Base-by-base conservation (phyloP, 2,797 vertebrate species). In the Thamnophis elegans region DNA sequence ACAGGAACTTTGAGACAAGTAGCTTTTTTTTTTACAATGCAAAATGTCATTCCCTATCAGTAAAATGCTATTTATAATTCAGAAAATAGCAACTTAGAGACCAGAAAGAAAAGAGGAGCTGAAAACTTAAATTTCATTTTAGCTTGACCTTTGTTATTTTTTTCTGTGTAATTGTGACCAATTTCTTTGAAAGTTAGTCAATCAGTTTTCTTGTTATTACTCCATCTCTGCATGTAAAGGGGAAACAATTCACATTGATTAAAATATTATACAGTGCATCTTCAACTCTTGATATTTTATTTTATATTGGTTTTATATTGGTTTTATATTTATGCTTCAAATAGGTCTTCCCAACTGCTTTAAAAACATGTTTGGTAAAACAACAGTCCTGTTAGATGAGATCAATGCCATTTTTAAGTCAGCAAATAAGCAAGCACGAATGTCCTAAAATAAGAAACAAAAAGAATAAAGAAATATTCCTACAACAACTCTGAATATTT, bases 181-280 rank as follows among this genome's bases (percentile, higher is more conserved):
- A 51, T 9, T 87, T 89, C 95, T 96, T 95, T 97, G 95, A 96
- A 96, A 92, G 60, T 60, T 62, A 89, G 88, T 93, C 95, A 95
- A 0, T 20, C 93, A 90, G 88, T 91, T 89, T 91, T 53, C 0
- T 55, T 6, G 51, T 87, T 93, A 82, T 94, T 95, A 91, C 86
- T 58, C 58, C 73, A 96, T 22, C 82, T 0, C 0, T 89, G 0
- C 53, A 53, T 60, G 5, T 91, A 91, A 95, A 93, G 32, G 32
- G 22, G 14, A 32, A 36, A 18, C 14, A 9, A 20, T 20, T 16
- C 32, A 78, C 32, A 20, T 20, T 18, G n/a, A 68, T 68, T 68
- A 68, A 73, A 73, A 36, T 73, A 32, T 73, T 36, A 78, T 42
- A 42, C 68, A 42, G 18, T 42, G 18, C 18, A 22, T 42, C 32